A percentile compares a stretch with the other conserved stretches of the same genome.
phyloP scores from a whole-genome alignment of 2,888 invertebrate genomes.

The Anthrax anthrax region DNA sequence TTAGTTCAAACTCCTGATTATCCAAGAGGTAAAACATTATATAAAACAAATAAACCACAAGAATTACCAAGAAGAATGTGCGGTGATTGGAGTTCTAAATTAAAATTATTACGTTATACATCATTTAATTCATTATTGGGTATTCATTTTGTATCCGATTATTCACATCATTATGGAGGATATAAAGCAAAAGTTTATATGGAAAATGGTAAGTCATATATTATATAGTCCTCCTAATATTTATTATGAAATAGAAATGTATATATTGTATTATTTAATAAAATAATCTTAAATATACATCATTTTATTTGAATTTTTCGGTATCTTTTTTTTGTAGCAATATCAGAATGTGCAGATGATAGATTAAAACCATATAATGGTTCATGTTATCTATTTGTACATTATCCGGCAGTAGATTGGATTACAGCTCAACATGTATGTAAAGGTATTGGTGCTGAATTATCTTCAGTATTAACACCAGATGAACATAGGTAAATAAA shows the following conservation, averaged over 20 bases:
- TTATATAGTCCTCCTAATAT: not conserved
- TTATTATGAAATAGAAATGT: not conserved
- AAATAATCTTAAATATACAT: no score
- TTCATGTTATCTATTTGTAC: conserved; percentile 61
- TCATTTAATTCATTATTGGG: conserved; percentile 45
- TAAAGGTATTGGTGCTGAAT: conserved; percentile 52
- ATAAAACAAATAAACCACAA: conserved; percentile 11
- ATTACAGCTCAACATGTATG: conserved; percentile 53
- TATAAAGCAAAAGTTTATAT: conserved; percentile 58
- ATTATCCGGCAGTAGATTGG: conserved; percentile 66
- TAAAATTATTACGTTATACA: conserved; percentile 56
- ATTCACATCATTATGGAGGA: conserved; percentile 60
- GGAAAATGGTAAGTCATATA: conserved; percentile 44
- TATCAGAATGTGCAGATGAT: conserved; percentile 55
- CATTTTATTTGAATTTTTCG: no score
- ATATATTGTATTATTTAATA: no score
- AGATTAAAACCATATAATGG: conserved; percentile 53
- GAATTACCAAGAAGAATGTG: conserved; percentile 42
- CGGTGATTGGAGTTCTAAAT: conserved; percentile 66
- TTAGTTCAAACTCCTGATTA: conserved; percentile 25
- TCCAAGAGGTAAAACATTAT: conserved; percentile 21
- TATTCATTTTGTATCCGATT: conserved; percentile 61
- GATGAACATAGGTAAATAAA: conserved; percentile 45
- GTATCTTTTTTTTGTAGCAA: conserved; percentile 27
- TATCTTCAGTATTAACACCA: conserved; percentile 50